Percentiles rank a stretch among this genome's conserved stretches.
Conservation (phyloP, 1,140 invertebrate species). For the Zaprionus davidi region DNA sequence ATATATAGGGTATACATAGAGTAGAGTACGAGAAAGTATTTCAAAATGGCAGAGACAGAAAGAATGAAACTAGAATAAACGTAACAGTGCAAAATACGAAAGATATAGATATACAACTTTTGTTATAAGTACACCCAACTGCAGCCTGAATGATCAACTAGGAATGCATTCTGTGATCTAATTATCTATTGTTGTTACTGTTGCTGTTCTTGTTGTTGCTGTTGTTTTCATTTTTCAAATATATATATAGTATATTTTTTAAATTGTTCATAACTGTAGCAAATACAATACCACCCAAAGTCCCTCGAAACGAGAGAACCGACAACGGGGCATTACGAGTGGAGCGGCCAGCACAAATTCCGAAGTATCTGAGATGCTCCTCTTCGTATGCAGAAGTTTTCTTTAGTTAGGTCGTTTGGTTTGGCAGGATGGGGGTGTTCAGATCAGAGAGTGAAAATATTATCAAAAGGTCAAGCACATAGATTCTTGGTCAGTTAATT, state of each 20-base stretch:
- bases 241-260: no score
- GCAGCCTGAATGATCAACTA: constrained; percentile 20
- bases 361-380: background rate
- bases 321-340: constrained; percentile 6
- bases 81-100: constrained; percentile 46
- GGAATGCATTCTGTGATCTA: constrained; percentile 6
- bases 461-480: constrained; percentile 53
- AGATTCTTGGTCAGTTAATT: constrained; percentile 72
- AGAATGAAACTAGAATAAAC: constrained; percentile 49
- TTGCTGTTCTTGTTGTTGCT: constrained; percentile 1
- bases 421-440: background rate
- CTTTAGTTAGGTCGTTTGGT: background rate
- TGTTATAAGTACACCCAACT: constrained; percentile 32
- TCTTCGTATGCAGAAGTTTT: constrained; percentile 4
- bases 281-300: constrained; percentile 12
- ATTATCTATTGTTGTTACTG: background rate
- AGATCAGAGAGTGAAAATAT: constrained; percentile 22
- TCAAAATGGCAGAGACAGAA: constrained; percentile 34
- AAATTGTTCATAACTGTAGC: background rate
- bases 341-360: background rate
- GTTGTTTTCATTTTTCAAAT: background rate
- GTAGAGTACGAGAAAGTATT: constrained; percentile 24
- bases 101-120: constrained; percentile 37
- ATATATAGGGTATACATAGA: constrained; percentile 18
- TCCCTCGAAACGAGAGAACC: constrained; percentile 14